Conservation (phyloP, 2,113 vertebrate genomes). For the Dromaius novaehollandiae region DNA sequence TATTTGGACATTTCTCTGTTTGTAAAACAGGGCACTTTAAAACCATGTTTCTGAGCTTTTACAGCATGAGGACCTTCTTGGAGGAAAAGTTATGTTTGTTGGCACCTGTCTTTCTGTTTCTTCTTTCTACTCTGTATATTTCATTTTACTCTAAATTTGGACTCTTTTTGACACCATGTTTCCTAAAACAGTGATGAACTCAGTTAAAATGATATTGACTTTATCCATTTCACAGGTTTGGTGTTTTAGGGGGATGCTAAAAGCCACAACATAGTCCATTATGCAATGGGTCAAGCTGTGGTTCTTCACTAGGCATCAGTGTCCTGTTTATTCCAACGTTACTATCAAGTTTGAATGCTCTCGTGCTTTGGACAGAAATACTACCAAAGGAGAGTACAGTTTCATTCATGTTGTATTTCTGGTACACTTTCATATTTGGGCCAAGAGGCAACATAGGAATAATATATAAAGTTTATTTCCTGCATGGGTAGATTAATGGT, state of each 20-base stretch:
- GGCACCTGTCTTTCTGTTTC: not conserved
- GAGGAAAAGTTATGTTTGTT: not conserved
- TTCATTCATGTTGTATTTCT: not conserved
- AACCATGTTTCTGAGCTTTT: not conserved
- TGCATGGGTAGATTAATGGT: not conserved
- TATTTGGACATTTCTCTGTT: not conserved
- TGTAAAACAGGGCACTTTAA: not conserved
- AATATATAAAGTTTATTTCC: not conserved
- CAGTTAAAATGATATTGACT: not conserved
- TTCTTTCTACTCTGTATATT: not conserved
- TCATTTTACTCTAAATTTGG: not conserved
- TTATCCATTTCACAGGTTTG: not conserved
- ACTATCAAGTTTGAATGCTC: not conserved
- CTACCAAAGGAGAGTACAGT: not conserved
- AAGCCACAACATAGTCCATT: not conserved
- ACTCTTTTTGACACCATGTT: not conserved
- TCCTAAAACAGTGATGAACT: not conserved
- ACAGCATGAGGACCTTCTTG: fast-evolving
- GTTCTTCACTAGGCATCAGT: not conserved
- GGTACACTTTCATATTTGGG: not conserved
- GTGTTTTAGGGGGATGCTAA: not conserved
- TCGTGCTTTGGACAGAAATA: not conserved
- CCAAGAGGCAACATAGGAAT: not conserved
- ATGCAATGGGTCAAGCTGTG: fast-evolving
- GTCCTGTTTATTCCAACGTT: not conserved